Evolutionary conservation across 2,797 vertebrate species (phyloP), one percentile per base, ranked within the genome.

Genomic region (Arctocebus calabarensis): DNA sequence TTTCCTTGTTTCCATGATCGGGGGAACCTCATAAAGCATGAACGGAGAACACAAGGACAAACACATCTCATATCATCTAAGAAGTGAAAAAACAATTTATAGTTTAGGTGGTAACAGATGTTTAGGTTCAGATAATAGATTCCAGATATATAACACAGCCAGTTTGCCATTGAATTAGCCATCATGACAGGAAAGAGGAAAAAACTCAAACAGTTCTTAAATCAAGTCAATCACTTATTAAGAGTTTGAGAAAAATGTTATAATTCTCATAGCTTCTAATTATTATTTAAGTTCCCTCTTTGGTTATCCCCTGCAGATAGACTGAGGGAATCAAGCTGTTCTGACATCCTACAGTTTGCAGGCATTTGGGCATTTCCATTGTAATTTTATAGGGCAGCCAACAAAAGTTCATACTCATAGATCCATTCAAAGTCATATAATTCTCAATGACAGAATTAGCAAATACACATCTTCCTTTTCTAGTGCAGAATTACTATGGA

Each of bases 121-220:
- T 70, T 94, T 22, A 84, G 32, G 59, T 52, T 96, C 64, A 93
- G 59, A 88, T 77, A 88, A 59, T 59, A 91, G 45, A 77, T 91
- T 86, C 27, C 40, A 86, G 70, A 79, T 62, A 84, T 77, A 79
- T 57, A 74, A 77, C 48, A 82, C 3, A 84, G 0, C 5, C 29
- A 66, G 16, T 62, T 85, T 90, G 75, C 71, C 55, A 40, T 45
- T 92, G 85, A 77, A 95, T 84, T 94, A 43, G 57, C 43, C 55
- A 95, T 40, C 5, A 4, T 77, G 27, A 88, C 48, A 88, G 81
- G 68, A 62, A 52, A 7, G 52, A 70, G 5, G 34, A 62, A 66
- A 84, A 61, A 62, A 22, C 14, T 94, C 48, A 92, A 92, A 91
- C 22, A 59, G 5, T 23, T 79, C 66, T 94, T 90, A 59, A 61